phyloP scores from a whole-genome alignment of 2,888 invertebrate species.

The Idaea biselata region DNA sequence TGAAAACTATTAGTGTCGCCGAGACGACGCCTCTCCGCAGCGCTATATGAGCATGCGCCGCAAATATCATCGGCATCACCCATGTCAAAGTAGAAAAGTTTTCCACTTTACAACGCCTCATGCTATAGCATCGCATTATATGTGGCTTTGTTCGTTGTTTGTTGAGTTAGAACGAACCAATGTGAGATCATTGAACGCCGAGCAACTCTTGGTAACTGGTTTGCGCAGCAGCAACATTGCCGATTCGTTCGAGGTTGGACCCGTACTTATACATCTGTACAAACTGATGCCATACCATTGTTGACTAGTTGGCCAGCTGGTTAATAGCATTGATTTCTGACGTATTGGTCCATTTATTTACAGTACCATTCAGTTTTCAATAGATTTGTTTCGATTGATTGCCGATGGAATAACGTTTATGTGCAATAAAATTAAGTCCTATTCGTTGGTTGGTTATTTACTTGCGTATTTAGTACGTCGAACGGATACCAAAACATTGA shows the following conservation, averaged over 20 bases:
- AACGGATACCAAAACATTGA: background rate
- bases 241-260: conserved; percentile 1
- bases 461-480: no score
- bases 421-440: background rate
- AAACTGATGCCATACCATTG: conserved; percentile 6
- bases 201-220: conserved; percentile 4
- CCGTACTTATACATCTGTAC: conserved; percentile 2
- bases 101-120: conserved; percentile 24
- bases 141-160: background rate
- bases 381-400: conserved; percentile 11
- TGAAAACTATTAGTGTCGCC: conserved; percentile 16
- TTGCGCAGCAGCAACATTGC: conserved; percentile 5
- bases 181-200: conserved; percentile 11
- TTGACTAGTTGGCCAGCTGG: conserved; percentile 15
- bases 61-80: conserved; percentile 30
- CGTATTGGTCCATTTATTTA: conserved; percentile 11
- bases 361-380: conserved; percentile 11
- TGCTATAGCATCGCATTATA: conserved; percentile 14
- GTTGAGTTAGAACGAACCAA: conserved; percentile 7
- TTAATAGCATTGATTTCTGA: conserved; percentile 15
- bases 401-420: conserved; percentile 1
- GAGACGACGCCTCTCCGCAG: conserved; percentile 39
- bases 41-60: conserved; percentile 32
- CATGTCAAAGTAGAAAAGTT: conserved; percentile 33
- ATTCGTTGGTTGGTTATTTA: background rate